Conservation (phyloP, 2,888 invertebrate genomes). For the Leucophenga montana region DNA sequence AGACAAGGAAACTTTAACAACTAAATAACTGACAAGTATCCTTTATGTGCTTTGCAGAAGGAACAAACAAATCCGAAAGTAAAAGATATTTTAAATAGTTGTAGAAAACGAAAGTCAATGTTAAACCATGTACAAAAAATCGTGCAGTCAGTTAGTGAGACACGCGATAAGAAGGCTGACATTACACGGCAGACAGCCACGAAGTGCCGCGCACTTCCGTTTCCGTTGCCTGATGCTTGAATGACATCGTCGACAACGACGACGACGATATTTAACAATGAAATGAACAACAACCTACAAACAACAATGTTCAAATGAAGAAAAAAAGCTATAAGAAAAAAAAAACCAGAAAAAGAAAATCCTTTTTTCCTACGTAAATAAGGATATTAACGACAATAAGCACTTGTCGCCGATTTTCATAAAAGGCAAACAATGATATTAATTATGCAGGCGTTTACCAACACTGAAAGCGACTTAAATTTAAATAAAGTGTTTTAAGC, state of each 20-base stretch:
- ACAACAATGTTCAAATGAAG: not conserved
- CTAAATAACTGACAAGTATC: constrained; percentile 38
- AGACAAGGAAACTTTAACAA: not conserved
- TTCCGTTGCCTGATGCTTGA: not conserved
- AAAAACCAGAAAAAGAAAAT: constrained; percentile 11
- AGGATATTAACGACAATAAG: not conserved
- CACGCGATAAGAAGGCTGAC: not conserved
- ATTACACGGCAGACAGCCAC: not conserved
- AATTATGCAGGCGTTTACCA: constrained; percentile 21
- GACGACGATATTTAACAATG: not conserved
- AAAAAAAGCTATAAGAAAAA: constrained; percentile 19
- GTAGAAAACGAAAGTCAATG: constrained; percentile 21
- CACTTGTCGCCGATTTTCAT: too few relatives aligned
- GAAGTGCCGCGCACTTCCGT: not conserved
- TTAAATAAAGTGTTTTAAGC: not conserved
- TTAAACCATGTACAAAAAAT: not conserved
- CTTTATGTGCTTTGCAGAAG: constrained; percentile 32
- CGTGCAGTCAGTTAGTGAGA: constrained; percentile 1
- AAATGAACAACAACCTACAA: not conserved
- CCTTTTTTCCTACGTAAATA: not conserved
- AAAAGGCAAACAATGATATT: constrained; percentile 6
- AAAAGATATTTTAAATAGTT: constrained; percentile 1
- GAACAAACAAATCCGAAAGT: not conserved
- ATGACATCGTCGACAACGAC: too few relatives aligned
- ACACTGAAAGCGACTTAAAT: constrained; percentile 13